A percentile compares a stretch with the other conserved stretches of the same genome.
phyloP scores from a whole-genome alignment of 37 sponge, comb jelly and placozoan genomes.

The Beroe ovata region DNA sequence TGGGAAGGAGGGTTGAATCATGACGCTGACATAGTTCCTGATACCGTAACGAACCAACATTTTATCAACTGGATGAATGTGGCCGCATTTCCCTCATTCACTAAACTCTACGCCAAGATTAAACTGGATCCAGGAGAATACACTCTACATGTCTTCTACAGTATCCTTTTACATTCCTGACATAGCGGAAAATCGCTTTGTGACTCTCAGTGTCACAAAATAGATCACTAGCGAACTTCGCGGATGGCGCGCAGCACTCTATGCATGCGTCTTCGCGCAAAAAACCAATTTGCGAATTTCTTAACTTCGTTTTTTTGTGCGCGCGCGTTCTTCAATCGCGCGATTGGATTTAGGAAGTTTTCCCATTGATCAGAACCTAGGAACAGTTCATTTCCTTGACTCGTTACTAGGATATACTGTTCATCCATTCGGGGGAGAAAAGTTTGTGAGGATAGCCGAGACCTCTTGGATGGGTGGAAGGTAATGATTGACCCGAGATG shows the following conservation, averaged over 20 bases:
- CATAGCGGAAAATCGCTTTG: not conserved
- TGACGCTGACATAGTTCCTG: not conserved
- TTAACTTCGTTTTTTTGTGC: no score
- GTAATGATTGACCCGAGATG: no score
- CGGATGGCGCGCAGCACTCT: no score
- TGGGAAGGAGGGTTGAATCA: not conserved
- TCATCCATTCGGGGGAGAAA: not conserved
- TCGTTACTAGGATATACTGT: not conserved
- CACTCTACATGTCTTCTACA: not conserved
- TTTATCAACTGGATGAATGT: conserved; percentile 41
- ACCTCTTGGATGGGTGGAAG: conserved; percentile 52
- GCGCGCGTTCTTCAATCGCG: no score
- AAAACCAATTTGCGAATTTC: no score
- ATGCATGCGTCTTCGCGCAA: no score
- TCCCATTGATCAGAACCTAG: no score
- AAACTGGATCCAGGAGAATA: conserved; percentile 32
- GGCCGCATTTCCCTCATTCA: conserved; percentile 36
- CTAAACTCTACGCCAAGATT: conserved; percentile 41
- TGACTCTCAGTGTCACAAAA: no score
- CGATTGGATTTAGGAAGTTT: no score
- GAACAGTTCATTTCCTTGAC: no score
- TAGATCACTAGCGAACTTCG: no score
- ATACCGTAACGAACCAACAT: not conserved
- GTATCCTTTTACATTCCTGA: conserved; percentile 50
- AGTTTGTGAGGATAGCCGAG: conserved; percentile 17